Evolutionary conservation across 2,888 invertebrate species (phyloP), one percentile per base, ranked within the genome.

Genomic region (Tortricodes alternella): DNA sequence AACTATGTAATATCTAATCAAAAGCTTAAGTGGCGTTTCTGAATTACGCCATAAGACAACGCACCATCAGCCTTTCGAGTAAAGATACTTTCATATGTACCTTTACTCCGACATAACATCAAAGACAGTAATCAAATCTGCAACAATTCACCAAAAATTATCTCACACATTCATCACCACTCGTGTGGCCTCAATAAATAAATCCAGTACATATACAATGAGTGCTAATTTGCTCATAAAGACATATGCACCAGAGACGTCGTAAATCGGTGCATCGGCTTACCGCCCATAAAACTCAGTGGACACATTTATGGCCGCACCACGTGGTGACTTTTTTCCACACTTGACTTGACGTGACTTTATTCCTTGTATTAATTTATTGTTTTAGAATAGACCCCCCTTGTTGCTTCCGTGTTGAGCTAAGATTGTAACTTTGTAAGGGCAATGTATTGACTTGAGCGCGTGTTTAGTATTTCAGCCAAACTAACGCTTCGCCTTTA

Each of bases 151-250:
- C 59, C 64, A 67, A 63, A 70, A 68, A 60, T 60, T 66, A 55
- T 52, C 46, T 86, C 85, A 63, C 86, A 88, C 88, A 89, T 88
- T 77, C 73, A 76, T 89, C 88, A 88, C 77, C 61, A 65, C 62
- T n/a, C n/a, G n/a, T n/a, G n/a, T n/a, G n/a, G 69, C 70, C 66
- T 73, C 73, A 73, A 76, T 78, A 74, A 83, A 86, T 87, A 89
- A 89, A 87, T 86, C 83, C 78, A 73, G 78, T 78, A 77, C 81
- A 87, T 85, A 89, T 81, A 87, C 87, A 89, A 88, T 89, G 89
- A 88, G 83, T 88, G 86, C 85, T 89, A 89, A 90, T 90, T 90
- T 89, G 88, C 86, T 84, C 82, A 76, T 84, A 84, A 89, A 90
- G 90, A 90, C 82, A 83, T 85, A 89, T 90, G 89, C 85, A 87